Evolutionary conservation across 2,113 vertebrate genomes (phyloP).

Genomic region (Hemibagrus wyckioides): DNA sequence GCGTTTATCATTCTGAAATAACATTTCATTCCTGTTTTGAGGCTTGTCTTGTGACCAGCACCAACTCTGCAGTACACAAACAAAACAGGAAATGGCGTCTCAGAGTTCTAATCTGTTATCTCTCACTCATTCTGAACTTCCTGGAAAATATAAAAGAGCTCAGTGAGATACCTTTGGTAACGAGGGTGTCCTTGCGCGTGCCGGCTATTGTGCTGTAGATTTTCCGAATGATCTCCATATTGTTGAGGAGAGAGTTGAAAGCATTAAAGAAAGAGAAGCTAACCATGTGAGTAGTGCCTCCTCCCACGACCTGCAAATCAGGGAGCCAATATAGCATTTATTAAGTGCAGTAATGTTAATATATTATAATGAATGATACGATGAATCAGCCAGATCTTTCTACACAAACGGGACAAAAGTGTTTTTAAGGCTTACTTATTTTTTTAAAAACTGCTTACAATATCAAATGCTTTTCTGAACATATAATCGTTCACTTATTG

Average conservation of each 20-base stretch:
- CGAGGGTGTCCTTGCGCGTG: conserved; percentile 85
- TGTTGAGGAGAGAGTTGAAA: conserved; percentile 96
- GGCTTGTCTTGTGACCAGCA: conserved; percentile 8
- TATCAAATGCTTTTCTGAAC: not conserved
- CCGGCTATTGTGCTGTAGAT: conserved; percentile 96
- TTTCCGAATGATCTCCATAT: conserved; percentile 98
- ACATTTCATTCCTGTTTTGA: not conserved
- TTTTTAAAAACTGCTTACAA: not conserved
- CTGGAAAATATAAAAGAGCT: not conserved
- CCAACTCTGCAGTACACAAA: not conserved
- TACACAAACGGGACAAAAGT: not conserved
- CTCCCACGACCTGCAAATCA: conserved; percentile 84
- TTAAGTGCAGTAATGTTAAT: not conserved
- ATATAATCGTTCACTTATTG: not conserved
- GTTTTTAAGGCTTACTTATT: not conserved
- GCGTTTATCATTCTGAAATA: not conserved
- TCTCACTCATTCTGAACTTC: not conserved
- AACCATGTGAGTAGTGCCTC: conserved; percentile 92
- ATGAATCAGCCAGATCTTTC: not conserved
- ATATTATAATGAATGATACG: not conserved
- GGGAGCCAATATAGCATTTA: conserved; percentile 39
- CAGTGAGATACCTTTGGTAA: conserved; percentile 87
- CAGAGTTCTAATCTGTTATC: not conserved
- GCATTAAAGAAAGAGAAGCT: conserved; percentile 99
- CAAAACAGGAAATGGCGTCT: not conserved